These are phyloP conservation scores for Pygocentrus nattereri DNA, from an alignment of 2,797 vertebrate genomes.

Conservation along the genomic window DNA sequence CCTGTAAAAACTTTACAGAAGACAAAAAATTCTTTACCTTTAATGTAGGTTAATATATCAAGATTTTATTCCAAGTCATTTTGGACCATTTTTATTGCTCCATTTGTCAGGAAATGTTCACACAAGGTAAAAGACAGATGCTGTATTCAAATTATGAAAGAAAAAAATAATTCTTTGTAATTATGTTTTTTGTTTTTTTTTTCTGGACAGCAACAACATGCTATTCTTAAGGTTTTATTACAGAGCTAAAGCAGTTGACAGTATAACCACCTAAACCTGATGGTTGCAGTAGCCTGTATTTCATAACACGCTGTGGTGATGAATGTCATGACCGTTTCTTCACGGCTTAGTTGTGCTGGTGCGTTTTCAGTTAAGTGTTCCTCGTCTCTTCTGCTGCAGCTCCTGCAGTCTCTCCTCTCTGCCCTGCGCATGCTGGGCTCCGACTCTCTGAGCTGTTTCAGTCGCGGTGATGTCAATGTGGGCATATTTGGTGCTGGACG, in stretches of 20 bases:
- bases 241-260: too few relatives aligned
- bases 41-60: too few relatives aligned
- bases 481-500: conserved; percentile 80
- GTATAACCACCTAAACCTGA: background rate
- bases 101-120: too few relatives aligned
- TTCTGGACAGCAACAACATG: too few relatives aligned
- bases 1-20: background rate
- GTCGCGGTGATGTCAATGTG: conserved; percentile 88
- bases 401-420: conserved; percentile 82
- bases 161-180: too few relatives aligned
- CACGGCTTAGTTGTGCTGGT: background rate
- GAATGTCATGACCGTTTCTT: conserved; percentile 11
- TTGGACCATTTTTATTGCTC: too few relatives aligned
- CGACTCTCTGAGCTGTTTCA: conserved; percentile 85
- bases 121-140: too few relatives aligned
- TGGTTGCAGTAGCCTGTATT: background rate
- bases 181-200: too few relatives aligned
- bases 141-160: too few relatives aligned
- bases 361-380: conserved; percentile 71
- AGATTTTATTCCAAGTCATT: too few relatives aligned
- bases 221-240: too few relatives aligned
- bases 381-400: conserved; percentile 81
- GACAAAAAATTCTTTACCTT: too few relatives aligned
- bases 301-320: background rate
- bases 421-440: conserved; percentile 81